These are phyloP conservation scores for Drosophila novamexicana DNA, from an alignment of 1,140 invertebrate genomes.

Conservation along the genomic window DNA sequence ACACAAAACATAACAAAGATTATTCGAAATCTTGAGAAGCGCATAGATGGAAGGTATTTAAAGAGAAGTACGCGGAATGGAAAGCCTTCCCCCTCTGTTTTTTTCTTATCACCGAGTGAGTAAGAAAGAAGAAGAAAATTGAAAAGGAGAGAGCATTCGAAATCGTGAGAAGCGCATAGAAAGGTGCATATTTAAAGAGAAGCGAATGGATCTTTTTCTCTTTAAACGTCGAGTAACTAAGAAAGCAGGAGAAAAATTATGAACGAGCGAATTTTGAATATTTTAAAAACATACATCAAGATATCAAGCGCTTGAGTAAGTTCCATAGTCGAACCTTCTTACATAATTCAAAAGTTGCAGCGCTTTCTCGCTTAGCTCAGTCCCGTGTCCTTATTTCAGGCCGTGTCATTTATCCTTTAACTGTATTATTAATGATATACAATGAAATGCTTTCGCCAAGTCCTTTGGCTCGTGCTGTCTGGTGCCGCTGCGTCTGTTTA, in stretches of 20 bases:
- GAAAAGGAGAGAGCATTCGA: neutral
- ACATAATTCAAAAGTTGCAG: neutral
- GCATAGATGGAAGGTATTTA: neutral
- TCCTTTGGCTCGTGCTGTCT: constrained; percentile 19
- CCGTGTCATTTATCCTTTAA: constrained; percentile 38
- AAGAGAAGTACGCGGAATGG: too few relatives aligned
- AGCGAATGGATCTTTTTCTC: too few relatives aligned
- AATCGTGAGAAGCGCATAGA: too few relatives aligned
- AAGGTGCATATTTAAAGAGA: too few relatives aligned
- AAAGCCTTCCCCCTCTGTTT: too few relatives aligned
- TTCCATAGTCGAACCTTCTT: neutral
- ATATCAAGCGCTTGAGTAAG: too few relatives aligned
- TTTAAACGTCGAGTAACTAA: too few relatives aligned
- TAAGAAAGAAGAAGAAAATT: neutral
- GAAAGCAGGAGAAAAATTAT: too few relatives aligned
- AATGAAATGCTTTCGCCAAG: constrained; percentile 27
- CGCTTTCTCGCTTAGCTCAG: neutral
- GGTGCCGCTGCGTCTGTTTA: constrained; percentile 17
- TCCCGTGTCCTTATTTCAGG: neutral
- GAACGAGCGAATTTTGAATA: too few relatives aligned
- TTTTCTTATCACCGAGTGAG: too few relatives aligned
- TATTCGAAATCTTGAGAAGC: neutral
- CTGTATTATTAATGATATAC: constrained; percentile 62
- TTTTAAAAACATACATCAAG: too few relatives aligned
- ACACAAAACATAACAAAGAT: neutral